Evolutionary conservation across 2,113 vertebrate species (phyloP).

Genomic region (Paradoxurus hermaphroditus): DNA sequence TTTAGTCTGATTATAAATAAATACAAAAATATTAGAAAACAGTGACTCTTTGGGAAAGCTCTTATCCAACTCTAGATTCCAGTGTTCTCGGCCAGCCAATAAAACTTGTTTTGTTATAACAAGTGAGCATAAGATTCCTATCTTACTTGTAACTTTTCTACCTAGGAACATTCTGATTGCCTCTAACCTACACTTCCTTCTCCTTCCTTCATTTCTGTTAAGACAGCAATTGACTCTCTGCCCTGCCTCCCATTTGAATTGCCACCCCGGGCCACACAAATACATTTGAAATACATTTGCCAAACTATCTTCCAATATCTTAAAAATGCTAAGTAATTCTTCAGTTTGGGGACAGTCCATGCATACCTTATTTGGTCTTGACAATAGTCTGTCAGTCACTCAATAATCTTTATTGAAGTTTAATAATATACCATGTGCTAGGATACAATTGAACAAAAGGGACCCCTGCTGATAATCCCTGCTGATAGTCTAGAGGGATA

Average conservation of each 20-base stretch:
- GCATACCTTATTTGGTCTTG: neutral
- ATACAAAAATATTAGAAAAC: slow-evolving; percentile 13
- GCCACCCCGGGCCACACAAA: neutral
- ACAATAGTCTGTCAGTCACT: neutral
- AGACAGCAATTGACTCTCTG: neutral
- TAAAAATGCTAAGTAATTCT: slow-evolving; percentile 41
- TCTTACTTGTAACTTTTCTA: neutral
- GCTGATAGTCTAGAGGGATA: neutral
- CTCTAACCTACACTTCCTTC: neutral
- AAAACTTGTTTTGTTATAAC: slow-evolving; percentile 29
- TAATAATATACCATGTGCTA: neutral
- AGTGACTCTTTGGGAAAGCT: neutral
- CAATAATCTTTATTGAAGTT: neutral
- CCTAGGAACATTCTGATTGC: neutral
- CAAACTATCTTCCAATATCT: neutral
- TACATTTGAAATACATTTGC: slow-evolving; percentile 22
- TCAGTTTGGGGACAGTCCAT: slow-evolving; percentile 3
- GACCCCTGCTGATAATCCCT: rapidly evolving
- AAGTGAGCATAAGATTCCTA: slow-evolving; percentile 10
- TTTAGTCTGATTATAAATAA: neutral
- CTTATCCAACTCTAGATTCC: neutral
- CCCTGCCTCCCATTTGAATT: neutral
- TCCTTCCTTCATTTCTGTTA: neutral
- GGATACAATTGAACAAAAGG: neutral
- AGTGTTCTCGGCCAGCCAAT: slow-evolving; percentile 3